Conservation (phyloP, 2,888 invertebrate genomes). For the Drosophila aldrichi region DNA sequence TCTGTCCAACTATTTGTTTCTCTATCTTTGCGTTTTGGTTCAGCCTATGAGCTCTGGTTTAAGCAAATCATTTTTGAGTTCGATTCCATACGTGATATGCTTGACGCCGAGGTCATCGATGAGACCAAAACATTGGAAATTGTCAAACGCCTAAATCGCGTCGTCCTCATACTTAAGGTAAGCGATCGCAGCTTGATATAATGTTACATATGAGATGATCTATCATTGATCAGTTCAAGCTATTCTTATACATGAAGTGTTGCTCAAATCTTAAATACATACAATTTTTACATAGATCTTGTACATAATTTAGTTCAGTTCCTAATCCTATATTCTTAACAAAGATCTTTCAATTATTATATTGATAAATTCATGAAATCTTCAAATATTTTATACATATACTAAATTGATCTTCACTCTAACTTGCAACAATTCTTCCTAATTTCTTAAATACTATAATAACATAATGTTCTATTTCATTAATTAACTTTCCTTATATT, state of each 20-base stretch:
- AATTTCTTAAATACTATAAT: too few relatives aligned
- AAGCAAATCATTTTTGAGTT: slow-evolving; percentile 99
- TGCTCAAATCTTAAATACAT: too few relatives aligned
- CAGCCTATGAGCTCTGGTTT: slow-evolving; percentile 99
- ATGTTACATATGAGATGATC: background rate
- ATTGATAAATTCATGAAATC: too few relatives aligned
- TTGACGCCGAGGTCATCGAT: slow-evolving; percentile 91
- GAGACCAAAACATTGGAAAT: slow-evolving; percentile 97
- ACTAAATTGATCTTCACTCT: too few relatives aligned
- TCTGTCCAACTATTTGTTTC: background rate
- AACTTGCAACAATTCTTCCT: too few relatives aligned
- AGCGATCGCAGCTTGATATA: slow-evolving; percentile 36
- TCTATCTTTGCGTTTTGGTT: slow-evolving; percentile 51
- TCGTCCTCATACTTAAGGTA: slow-evolving; percentile 96
- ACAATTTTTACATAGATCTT: too few relatives aligned
- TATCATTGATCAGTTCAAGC: background rate
- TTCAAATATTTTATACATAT: too few relatives aligned
- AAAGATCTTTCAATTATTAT: too few relatives aligned
- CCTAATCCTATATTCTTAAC: too few relatives aligned
- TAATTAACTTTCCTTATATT: too few relatives aligned
- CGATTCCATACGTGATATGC: slow-evolving; percentile 94
- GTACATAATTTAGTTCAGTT: too few relatives aligned
- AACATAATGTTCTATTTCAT: too few relatives aligned
- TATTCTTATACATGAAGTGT: background rate
- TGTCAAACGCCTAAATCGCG: slow-evolving; percentile 94